Conservation (phyloP, 2,888 invertebrate species). For the Saturnia pavonia region DNA sequence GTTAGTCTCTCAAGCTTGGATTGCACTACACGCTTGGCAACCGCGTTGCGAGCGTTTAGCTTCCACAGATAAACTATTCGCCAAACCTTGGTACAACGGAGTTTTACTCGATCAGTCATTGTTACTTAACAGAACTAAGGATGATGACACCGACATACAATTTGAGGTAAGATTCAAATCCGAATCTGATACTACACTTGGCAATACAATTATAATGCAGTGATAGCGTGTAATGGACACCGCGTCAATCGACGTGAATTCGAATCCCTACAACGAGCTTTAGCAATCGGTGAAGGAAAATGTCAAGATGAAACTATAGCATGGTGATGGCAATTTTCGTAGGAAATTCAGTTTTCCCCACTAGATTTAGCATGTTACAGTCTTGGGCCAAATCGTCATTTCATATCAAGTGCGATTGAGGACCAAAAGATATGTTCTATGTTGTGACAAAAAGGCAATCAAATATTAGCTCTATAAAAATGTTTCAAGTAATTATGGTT, state of each 20-base stretch:
- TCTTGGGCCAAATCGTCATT: too few relatives aligned
- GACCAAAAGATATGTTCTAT: background rate
- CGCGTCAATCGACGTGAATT: too few relatives aligned
- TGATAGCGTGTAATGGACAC: too few relatives aligned
- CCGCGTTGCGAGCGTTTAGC: conserved; percentile 92
- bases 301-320: too few relatives aligned
- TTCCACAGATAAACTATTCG: conserved; percentile 91
- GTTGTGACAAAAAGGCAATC: background rate
- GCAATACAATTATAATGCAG: too few relatives aligned
- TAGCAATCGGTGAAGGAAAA: too few relatives aligned
- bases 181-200: background rate
- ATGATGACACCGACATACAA: conserved; percentile 80
- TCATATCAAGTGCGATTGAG: too few relatives aligned
- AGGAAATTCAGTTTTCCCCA: too few relatives aligned
- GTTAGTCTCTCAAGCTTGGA: conserved; percentile 93
- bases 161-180: conserved; percentile 59
- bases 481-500: background rate
- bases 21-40: conserved; percentile 92
- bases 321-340: too few relatives aligned
- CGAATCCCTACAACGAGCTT: too few relatives aligned
- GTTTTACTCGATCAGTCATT: conserved; percentile 92
- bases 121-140: conserved; percentile 89
- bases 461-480: background rate
- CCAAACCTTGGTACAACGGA: conserved; percentile 91
- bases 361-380: too few relatives aligned